Evolutionary conservation across 2,113 vertebrate genomes (phyloP), one percentile per base, ranked within the genome.

Genomic region (Sinocyclocheilus maitianheensis): DNA sequence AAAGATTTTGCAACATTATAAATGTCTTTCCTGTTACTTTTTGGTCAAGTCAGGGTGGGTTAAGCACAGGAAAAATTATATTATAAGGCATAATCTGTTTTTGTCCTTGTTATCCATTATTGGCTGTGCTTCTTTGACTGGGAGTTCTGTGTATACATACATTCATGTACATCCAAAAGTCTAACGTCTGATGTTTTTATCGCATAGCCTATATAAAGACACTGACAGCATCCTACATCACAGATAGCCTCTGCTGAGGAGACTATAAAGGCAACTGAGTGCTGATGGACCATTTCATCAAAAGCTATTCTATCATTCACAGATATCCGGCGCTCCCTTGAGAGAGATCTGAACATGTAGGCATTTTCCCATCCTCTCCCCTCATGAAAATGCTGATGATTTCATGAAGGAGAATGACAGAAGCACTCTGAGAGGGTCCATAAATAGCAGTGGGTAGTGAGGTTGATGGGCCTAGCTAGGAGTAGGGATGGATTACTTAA

Each of bases 381-480:
- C 58, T 89, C 79, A 83, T 87, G 82, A 89, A 87, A 87, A 89
- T 87, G 85, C 88, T 87, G 85, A 89, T 87, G 85, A 85, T 77
- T 87, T 84, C 74, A 83, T 79, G 63, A 67, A 72, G 16, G 74
- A 74, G 63, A 87, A 67, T 40, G 85, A 65, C 72, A 78, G 74
- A 58, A 53, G 53, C 48, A 60, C 84, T 87, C 74, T 81, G 63
- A 79, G 55, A 20, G 72, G 77, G 83, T 60, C 83, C 81, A 71
- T 85, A 85, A 87, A 83, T 81, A 51, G 63, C 30, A 79, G 53
- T 78, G 83, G 72, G 63, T 85, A 84, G 84, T 78, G 82, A 86
- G 86, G 88, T 75, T 84, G 63, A 87, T 81, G 83, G 88, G 79
- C 83, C 76, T 86, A 72, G 3, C 30, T 16, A 71, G 77, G 53